A percentile compares a stretch with the other conserved stretches of the same genome.
Evolutionary conservation across 2,888 invertebrate genomes (phyloP).

Genomic region (Callosobruchus maculatus): DNA sequence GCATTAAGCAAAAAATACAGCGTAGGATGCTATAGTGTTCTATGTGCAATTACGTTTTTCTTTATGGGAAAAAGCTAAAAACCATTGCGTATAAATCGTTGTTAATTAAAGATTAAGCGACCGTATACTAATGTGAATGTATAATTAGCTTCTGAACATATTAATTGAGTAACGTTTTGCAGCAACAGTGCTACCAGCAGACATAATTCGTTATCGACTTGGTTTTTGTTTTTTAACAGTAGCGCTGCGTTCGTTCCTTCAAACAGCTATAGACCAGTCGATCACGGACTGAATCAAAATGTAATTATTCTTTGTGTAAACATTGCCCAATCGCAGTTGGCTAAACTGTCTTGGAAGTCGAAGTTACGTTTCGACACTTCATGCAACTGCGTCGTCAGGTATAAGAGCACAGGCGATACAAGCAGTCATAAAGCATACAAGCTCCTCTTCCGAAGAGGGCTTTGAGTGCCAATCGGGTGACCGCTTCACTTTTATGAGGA

Average conservation of each 20-base stretch:
- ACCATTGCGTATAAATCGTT: neutral
- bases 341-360: neutral
- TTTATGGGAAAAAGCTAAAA: neutral
- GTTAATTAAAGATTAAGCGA: neutral
- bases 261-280: neutral
- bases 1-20: neutral
- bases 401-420: constrained; percentile 73
- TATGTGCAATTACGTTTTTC: neutral
- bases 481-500: constrained; percentile 64
- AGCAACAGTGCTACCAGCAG: neutral
- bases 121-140: neutral
- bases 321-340: neutral
- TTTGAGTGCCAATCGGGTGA: constrained; percentile 68
- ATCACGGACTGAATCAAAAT: neutral
- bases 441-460: constrained; percentile 77
- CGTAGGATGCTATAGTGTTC: neutral
- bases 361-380: neutral
- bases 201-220: neutral
- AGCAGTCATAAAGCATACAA: constrained; percentile 85
- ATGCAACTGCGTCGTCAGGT: constrained; percentile 23
- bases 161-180: neutral
- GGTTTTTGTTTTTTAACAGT: neutral
- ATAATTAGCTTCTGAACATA: neutral
- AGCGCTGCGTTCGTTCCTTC: neutral
- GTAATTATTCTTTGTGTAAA: neutral